phyloP scores from a whole-genome alignment of 1,140 invertebrate genomes.

The Linepithema humile region DNA sequence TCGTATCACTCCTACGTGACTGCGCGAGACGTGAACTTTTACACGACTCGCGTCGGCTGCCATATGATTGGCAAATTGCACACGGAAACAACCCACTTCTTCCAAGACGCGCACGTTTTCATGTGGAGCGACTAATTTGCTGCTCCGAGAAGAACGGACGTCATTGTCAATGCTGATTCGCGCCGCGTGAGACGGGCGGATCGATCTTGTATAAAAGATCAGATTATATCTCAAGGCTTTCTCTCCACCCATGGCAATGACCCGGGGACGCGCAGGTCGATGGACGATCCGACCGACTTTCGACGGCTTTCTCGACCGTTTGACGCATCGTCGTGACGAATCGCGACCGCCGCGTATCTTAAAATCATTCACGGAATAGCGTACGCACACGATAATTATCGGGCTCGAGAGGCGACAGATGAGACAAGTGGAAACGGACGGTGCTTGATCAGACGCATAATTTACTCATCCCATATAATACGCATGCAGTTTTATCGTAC shows the following conservation, averaged over 20 bases:
- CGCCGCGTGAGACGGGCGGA: not conserved
- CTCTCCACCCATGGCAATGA: constrained; percentile 78
- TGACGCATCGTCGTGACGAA: constrained; percentile 49
- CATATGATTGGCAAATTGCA: constrained; percentile 59
- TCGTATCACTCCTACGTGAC: constrained; percentile 16
- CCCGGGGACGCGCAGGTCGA: constrained; percentile 68
- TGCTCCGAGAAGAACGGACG: not conserved
- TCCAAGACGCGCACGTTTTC: constrained; percentile 47
- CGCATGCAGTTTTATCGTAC: not conserved
- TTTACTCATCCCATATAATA: not conserved
- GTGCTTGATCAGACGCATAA: not conserved
- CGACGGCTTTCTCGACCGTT: constrained; percentile 74
- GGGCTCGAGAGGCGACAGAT: not conserved
- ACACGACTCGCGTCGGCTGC: constrained; percentile 59
- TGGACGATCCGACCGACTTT: constrained; percentile 80
- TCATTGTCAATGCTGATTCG: not conserved
- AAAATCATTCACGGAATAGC: constrained; percentile 6
- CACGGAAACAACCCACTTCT: constrained; percentile 37
- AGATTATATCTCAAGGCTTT: constrained; percentile 68
- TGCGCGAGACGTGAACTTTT: constrained; percentile 42
- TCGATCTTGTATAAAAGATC: constrained; percentile 60
- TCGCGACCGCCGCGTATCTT: not conserved
- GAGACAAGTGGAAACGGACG: not conserved
- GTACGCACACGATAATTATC: not conserved
- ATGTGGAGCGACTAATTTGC: constrained; percentile 27